phyloP scores from a whole-genome alignment of 2,113 vertebrate genomes.

The Heteronetta atricapilla region DNA sequence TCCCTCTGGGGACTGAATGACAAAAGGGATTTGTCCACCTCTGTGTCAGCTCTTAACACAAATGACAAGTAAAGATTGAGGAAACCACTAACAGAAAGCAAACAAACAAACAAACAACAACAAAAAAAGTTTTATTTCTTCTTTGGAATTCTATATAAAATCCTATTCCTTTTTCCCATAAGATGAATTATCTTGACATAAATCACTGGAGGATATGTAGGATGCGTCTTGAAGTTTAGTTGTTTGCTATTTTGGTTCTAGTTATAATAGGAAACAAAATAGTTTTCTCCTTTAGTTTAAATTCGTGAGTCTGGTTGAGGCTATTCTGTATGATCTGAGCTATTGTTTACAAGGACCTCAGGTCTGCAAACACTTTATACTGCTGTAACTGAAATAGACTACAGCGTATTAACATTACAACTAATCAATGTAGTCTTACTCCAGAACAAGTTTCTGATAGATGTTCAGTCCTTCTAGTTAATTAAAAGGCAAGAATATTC shows the following conservation, averaged over 20 bases:
- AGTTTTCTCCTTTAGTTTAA: background rate
- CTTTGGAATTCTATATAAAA: background rate
- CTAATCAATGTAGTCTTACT: background rate
- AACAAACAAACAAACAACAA: too few species aligned
- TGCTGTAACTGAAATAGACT: background rate
- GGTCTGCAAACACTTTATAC: background rate
- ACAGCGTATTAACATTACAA: background rate
- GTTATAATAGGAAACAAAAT: background rate
- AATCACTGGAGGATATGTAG: background rate
- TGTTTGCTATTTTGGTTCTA: background rate
- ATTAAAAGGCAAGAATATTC: background rate
- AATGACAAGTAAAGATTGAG: background rate
- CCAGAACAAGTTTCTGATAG: background rate
- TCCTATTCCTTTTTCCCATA: background rate
- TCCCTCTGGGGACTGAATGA: constrained; percentile 10
- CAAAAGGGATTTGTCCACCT: constrained; percentile 34
- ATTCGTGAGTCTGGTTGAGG: background rate
- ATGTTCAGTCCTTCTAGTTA: background rate
- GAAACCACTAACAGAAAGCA: background rate
- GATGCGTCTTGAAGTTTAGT: background rate
- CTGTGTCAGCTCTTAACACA: background rate
- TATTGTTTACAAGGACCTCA: background rate
- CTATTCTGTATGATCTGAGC: background rate
- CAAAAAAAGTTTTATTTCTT: background rate
- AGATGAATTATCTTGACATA: background rate